Evolutionary conservation across 2,888 invertebrate genomes (phyloP), one percentile per base, ranked within the genome.

Genomic region (Eupithecia inturbata): DNA sequence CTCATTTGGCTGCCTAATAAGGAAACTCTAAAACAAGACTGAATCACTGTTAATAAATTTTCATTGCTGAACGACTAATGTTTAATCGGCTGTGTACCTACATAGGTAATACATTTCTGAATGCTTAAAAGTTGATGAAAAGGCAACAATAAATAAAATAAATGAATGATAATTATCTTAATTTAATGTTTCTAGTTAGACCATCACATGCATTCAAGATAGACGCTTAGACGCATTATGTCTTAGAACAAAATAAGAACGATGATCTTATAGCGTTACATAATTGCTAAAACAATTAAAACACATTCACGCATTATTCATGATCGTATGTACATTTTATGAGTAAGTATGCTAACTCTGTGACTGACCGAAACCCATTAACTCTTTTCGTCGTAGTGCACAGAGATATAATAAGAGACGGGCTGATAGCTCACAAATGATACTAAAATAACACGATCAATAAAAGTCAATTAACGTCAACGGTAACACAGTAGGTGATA

Each of bases 211-310:
- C 66, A 66, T 14, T 66, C 79, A 77, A 83, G 83, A 87, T 87
- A 90, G 91, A 91, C 90, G 89, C 81, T 89, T 89, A 87, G 81
- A 82, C 80, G 82, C 83, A 84, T 84, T 82, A 79, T 84, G 85
- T 81, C 81, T 82, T 73, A 82, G 83, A 83, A 84, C 84, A 87
- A 86, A 86, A 85, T 85, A 82, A 82, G 83, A 79, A 83, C 82
- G 80, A 83, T 83, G 81, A 82, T 79, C 72, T 71, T 81, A 79
- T 75, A 81, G 75, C 80, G 82, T 82, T 79, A 83, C 82, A 83
- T 82, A 84, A 82, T 79, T 82, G 80, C 26, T 78, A 79, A 78
- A 83, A 84, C 79, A 82, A 85, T 82, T 62, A 82, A 77, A 78
- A 57, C 80, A 62, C 31, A 68, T 64, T 64, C 67, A 73, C 49